phyloP scores from a whole-genome alignment of 2,797 vertebrate genomes.

The Spondyliosoma cantharus region DNA sequence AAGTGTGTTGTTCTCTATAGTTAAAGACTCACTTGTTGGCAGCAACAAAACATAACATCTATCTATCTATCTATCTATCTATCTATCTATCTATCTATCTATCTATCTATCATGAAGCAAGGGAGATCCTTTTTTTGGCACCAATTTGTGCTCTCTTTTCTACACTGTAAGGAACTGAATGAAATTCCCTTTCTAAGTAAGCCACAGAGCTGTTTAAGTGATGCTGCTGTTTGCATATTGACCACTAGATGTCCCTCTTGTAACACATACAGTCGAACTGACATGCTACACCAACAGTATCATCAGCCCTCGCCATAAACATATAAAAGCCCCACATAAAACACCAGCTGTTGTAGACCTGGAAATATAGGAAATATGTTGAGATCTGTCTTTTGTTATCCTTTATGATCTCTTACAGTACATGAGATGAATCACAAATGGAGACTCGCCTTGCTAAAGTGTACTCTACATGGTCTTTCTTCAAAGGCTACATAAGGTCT shows the following conservation, averaged over 20 bases:
- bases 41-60: neutral
- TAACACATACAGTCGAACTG: neutral
- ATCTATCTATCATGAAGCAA: neutral
- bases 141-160: neutral
- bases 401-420: neutral
- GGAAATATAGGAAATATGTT: neutral
- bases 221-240: neutral
- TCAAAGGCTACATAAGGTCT: conserved; percentile 6
- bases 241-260: conserved; percentile 62
- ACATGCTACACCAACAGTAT: neutral
- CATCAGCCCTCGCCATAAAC: neutral
- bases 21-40: neutral
- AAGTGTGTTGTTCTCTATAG: neutral
- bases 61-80: neutral
- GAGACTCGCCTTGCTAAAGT: no score
- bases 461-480: neutral
- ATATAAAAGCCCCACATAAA: neutral
- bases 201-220: neutral
- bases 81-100: neutral
- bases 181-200: neutral
- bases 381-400: neutral
- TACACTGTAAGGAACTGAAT: neutral
- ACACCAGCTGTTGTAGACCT: neutral
- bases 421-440: neutral
- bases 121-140: neutral